A percentile compares a stretch with the other conserved stretches of the same genome.
phyloP scores from a whole-genome alignment of 2,797 vertebrate genomes.

The Pipistrellus nathusii region DNA sequence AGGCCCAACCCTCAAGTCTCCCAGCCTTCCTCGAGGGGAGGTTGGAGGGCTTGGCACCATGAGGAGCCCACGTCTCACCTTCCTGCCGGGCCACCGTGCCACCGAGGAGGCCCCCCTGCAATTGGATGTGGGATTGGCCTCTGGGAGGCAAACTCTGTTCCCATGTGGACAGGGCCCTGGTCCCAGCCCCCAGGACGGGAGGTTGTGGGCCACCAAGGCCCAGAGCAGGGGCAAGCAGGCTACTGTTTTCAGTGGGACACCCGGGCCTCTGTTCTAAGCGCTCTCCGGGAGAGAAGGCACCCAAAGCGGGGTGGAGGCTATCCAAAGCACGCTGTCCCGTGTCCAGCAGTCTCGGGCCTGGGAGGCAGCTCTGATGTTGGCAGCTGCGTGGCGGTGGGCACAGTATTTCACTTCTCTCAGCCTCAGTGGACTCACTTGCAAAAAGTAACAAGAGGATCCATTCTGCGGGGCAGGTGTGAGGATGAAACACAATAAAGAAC shows the following conservation, averaged over 20 bases:
- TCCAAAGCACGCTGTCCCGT: background rate
- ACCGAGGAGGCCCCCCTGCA: background rate
- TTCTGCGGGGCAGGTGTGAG: background rate
- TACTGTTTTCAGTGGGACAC: background rate
- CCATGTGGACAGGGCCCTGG: background rate
- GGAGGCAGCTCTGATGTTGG: background rate
- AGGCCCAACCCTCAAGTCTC: background rate
- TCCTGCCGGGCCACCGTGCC: background rate
- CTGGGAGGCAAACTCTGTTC: background rate
- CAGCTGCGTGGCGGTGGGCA: background rate
- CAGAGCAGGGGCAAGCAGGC: background rate
- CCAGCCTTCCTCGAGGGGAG: fast-evolving
- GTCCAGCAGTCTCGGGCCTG: background rate
- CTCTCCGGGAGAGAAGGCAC: background rate
- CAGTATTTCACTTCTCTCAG: background rate
- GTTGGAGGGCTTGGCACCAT: background rate
- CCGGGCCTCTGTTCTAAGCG: background rate
- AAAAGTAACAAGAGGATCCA: background rate
- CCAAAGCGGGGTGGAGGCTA: background rate
- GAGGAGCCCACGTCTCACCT: background rate
- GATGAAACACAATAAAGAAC: background rate
- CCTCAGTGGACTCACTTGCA: background rate
- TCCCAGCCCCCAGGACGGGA: background rate
- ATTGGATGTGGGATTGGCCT: fast-evolving
- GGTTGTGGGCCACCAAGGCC: background rate